Base-by-base conservation (phyloP, 2,797 vertebrate species). In the Hipposideros larvatus region DNA sequence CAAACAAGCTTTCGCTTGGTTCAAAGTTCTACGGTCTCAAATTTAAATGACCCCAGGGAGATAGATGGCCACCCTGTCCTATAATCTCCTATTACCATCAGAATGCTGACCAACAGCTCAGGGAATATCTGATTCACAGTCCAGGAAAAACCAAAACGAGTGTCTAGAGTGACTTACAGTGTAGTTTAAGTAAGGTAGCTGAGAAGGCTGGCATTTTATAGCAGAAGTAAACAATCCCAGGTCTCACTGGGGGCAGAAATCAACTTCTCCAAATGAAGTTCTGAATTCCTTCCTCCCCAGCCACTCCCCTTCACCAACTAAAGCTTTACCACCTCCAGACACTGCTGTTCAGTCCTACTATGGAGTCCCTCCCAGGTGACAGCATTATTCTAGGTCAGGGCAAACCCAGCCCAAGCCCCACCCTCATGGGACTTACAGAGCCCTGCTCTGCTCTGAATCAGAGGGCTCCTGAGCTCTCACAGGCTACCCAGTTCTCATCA, bases 221-320 rank as follows among this genome's bases (percentile, higher is more conserved):
- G 59, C 11, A 43, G 43, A 91, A 92, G 85, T 28, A 95, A 48
- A 55, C 13, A 66, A 63, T 48, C n/a, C 87, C 41, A 53, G 48
- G 24, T 48, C 71, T 79, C 59, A 53, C 22, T 63, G 22, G 31
- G 18, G 70, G 34, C 22, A 96, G 66, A 92, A 96, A 94, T 48
- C 37, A 87, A 68, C 68, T 96, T 97, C 61, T 70, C 80, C 87
- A 94, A 91, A 15, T 59, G 6, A 91, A 92, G 21, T 87, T 90
- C 83, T 94, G 85, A 88, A 95, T 75, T 78, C 26, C 78, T 88
- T 75, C 68, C 57, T 86, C 53, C 70, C 68, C 73, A 63, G 5
- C 59, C 15, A 85, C 59, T 68, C 53, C 31, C 48, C 11, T n/a
- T 83, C 37, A 73, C 57, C 78, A 78, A 19, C 46, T 59, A 78